Evolutionary conservation across 2,113 vertebrate species (phyloP).

Genomic region (Gobio gobio): DNA sequence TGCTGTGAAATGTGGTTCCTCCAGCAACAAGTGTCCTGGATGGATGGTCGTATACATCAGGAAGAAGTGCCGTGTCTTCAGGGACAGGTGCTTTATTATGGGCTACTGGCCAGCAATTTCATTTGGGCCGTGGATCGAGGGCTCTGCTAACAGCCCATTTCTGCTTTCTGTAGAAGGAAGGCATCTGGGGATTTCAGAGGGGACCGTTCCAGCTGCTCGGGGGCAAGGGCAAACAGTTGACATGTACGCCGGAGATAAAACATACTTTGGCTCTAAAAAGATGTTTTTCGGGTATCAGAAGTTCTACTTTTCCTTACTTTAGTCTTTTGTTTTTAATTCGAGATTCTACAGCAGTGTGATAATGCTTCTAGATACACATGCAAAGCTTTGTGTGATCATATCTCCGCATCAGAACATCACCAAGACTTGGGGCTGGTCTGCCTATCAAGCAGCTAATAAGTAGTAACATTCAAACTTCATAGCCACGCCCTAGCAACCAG

Average conservation of each 20-base stretch:
- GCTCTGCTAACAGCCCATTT: constrained; percentile 23
- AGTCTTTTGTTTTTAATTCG: neutral
- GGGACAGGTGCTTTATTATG: constrained; percentile 20
- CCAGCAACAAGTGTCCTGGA: neutral
- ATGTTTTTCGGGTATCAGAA: constrained; percentile 65
- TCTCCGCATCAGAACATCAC: no score
- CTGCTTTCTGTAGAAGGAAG: constrained; percentile 13
- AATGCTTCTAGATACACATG: constrained; percentile 37
- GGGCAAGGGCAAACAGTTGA: constrained; percentile 38
- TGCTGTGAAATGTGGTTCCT: neutral
- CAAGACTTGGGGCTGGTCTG: no score
- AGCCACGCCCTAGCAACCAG: no score
- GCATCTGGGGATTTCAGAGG: constrained; percentile 35
- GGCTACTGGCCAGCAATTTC: constrained; percentile 33
- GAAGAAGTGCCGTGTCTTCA: constrained; percentile 3
- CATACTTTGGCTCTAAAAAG: constrained; percentile 56
- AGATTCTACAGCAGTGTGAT: no score
- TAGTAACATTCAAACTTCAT: no score
- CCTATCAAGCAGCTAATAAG: no score
- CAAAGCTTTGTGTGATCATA: no score
- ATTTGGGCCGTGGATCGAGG: constrained; percentile 15
- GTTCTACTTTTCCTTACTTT: constrained; percentile 57
- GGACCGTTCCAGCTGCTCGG: constrained; percentile 55
- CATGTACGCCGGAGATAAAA: constrained; percentile 3
- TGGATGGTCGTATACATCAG: neutral